Percentiles rank a stretch among this genome's conserved stretches.
Conservation (phyloP, 2,797 vertebrate genomes). For the Cynodonichthys magdalenae region DNA sequence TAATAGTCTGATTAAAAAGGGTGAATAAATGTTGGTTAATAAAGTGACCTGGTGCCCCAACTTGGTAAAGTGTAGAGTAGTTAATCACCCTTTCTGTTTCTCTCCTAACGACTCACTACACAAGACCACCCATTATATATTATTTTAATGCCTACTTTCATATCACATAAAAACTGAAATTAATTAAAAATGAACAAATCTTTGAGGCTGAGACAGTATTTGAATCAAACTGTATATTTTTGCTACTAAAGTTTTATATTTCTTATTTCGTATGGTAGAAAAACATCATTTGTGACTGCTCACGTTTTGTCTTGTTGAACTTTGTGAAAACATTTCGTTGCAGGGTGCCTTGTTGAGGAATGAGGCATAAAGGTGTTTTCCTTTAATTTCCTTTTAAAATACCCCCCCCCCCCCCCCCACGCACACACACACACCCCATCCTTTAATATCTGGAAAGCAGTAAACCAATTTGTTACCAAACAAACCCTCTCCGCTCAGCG, state of each 20-base stretch:
- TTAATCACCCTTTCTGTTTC: no score
- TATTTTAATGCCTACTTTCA: no score
- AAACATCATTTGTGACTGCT: conserved; percentile 11
- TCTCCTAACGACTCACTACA: no score
- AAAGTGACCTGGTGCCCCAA: no score
- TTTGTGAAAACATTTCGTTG: conserved; percentile 37
- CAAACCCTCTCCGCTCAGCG: conserved; percentile 47
- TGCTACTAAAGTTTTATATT: conserved; percentile 13
- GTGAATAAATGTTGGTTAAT: no score
- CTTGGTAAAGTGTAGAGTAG: no score
- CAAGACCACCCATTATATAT: no score
- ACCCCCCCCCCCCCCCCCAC: not conserved
- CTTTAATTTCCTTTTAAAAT: conserved; percentile 31
- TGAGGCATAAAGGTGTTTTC: conserved; percentile 24
- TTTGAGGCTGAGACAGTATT: no score
- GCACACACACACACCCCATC: not conserved
- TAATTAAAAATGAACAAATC: no score
- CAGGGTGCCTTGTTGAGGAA: conserved; percentile 34
- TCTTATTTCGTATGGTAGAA: conserved; percentile 9
- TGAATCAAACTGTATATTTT: conserved; percentile 19
- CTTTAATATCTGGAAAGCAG: conserved; percentile 38
- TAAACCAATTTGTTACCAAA: conserved; percentile 51
- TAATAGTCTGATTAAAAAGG: no score
- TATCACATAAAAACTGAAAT: no score
- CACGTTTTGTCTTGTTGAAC: conserved; percentile 3